Evolutionary conservation across 2,113 vertebrate genomes (phyloP).

Genomic region (Catharus minimus): DNA sequence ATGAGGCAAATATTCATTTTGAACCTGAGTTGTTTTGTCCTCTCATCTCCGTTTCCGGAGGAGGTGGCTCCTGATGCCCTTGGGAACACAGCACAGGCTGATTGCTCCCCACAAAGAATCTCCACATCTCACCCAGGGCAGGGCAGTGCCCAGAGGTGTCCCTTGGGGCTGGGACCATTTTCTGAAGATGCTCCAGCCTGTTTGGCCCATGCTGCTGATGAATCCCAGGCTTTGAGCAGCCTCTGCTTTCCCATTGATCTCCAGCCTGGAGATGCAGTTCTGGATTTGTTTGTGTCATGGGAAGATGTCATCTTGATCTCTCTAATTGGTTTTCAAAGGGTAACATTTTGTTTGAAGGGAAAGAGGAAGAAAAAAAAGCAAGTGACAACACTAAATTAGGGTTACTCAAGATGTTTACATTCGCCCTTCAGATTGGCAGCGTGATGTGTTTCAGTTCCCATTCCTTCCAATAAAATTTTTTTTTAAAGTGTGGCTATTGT

Average conservation of each 20-base stretch:
- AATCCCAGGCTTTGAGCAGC: background rate
- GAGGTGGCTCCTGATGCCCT: background rate
- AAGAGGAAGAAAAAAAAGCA: background rate
- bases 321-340: constrained; percentile 39
- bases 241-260: background rate
- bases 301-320: constrained; percentile 19
- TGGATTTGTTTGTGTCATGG: constrained; percentile 19
- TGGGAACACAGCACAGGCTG: background rate
- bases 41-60: background rate
- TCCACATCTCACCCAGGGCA: background rate
- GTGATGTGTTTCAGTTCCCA: background rate
- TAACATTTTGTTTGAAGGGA: constrained; percentile 14
- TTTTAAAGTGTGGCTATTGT: background rate
- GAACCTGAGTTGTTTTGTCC: background rate
- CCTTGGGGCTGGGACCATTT: background rate
- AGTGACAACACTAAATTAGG: background rate
- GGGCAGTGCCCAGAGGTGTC: background rate
- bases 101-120: background rate
- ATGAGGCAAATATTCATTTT: background rate
- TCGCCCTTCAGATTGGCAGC: background rate
- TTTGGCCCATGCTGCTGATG: background rate
- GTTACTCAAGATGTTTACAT: background rate
- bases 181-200: background rate
- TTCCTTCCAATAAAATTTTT: background rate
- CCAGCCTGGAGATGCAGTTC: background rate